Evolutionary conservation across 2,113 vertebrate genomes (phyloP), one percentile per base, ranked within the genome.

Genomic region (Podarcis raffonei): DNA sequence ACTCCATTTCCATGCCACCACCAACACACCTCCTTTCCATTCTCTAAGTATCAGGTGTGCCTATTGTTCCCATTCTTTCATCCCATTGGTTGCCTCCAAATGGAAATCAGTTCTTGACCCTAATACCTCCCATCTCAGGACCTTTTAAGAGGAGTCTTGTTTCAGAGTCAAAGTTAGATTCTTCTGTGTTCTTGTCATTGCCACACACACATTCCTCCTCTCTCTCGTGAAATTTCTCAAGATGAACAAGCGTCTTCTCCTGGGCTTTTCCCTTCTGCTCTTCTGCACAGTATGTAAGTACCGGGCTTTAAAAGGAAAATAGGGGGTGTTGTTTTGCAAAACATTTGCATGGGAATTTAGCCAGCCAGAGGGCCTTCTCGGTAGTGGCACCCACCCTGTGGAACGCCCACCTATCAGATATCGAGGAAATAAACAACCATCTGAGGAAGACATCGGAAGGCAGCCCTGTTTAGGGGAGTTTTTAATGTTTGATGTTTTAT

Each of bases 171-270:
- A 72, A 9, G 2, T 53, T 59, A 39, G 5, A 48, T 9, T 25
- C 22, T 68, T 48, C 57, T 42, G 4, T 25, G 32, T 81, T 22
- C 65, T 8, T 48, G 15, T 66, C 42, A 6, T n/a, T 53, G 48
- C 13, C 66, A 62, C 35, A 83, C 18, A 2, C 9, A 62, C 32
- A 62, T 27, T 18, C 12, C 11, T 57, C 15, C 8, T 12, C 6
- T 13, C 13, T 15, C 37, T 27, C 25, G 22, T 27, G 66, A 81
- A 39, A 83, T 27, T 53, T 5, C 32, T 53, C 87, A 88, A 88
- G 71, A 83, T 88, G 87, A 88, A 83, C 57, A 82, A 83, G n/a
- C 66, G n/a, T 25, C 37, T 83, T 76, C 37, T 88, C 62, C 27
- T 83, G 72, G 71, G 20, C 11, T 88, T 83, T 18, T 77, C 71